Percentiles rank a stretch among this genome's conserved stretches.
Conservation (phyloP, 92 coral and sea anemone genomes). For the Zoanthus solanderi region DNA sequence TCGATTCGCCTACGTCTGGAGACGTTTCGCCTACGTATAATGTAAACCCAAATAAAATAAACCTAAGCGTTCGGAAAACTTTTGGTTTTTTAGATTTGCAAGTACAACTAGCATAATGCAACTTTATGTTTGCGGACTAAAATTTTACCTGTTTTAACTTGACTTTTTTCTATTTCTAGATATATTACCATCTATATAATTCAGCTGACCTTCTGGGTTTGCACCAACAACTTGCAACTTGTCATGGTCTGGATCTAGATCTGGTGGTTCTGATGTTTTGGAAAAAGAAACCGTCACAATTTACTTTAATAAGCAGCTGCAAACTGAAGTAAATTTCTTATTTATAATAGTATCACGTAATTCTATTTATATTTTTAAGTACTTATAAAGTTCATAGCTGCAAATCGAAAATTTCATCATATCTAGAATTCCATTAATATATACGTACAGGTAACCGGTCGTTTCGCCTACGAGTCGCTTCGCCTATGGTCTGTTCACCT, state of each 20-base stretch:
- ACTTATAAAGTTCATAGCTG: slow-evolving; percentile 1
- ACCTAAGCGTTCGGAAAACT: too few relatives aligned
- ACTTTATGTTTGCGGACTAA: too few relatives aligned
- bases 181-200: neutral
- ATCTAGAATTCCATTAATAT: neutral
- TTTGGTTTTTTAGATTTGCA: too few relatives aligned
- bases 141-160: neutral
- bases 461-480: too few relatives aligned
- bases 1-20: too few relatives aligned
- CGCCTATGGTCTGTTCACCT: too few relatives aligned
- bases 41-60: too few relatives aligned
- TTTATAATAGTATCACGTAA: slow-evolving; percentile 1
- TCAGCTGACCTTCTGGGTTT: slow-evolving; percentile 20
- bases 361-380: neutral
- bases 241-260: neutral
- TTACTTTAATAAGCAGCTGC: slow-evolving; percentile 1
- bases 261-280: slow-evolving; percentile 1
- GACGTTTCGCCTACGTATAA: too few relatives aligned
- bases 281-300: neutral
- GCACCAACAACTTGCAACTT: slow-evolving; percentile 12
- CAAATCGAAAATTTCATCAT: neutral
- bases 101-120: too few relatives aligned
- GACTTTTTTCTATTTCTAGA: neutral
- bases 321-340: neutral
- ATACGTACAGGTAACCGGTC: neutral